Conservation (phyloP, 2,888 invertebrate genomes). For the Dendrolimus pini region DNA sequence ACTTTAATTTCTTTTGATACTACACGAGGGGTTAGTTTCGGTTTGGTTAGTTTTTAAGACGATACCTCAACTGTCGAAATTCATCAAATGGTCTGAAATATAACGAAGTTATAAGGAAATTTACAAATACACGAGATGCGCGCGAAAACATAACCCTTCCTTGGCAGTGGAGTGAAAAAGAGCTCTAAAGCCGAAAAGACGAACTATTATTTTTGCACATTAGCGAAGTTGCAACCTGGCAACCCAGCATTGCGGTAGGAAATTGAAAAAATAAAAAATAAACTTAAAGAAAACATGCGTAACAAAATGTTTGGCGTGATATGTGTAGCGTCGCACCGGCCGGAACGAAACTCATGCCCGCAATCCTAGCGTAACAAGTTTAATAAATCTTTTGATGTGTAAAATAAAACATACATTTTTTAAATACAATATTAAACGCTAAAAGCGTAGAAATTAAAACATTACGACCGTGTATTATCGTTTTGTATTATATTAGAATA, state of each 20-base stretch:
- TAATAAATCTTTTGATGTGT: background rate
- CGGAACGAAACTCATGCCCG: background rate
- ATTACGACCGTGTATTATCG: background rate
- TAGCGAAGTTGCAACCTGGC: background rate
- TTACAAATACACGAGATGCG: too few relatives aligned
- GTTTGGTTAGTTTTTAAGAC: too few relatives aligned
- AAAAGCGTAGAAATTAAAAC: background rate
- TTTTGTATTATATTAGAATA: too few relatives aligned
- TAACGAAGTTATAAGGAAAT: too few relatives aligned
- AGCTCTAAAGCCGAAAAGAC: too few relatives aligned
- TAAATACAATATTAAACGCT: background rate
- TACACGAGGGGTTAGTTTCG: too few relatives aligned
- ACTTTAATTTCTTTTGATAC: too few relatives aligned
- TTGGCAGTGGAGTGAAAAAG: too few relatives aligned
- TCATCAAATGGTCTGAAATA: too few relatives aligned
- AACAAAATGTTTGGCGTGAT: slow-evolving; percentile 33
- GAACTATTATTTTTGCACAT: too few relatives aligned
- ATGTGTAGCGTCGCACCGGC: background rate
- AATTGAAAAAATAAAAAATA: slow-evolving; percentile 27
- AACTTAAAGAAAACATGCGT: slow-evolving; percentile 29
- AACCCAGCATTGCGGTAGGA: slow-evolving; percentile 8
- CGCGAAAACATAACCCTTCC: too few relatives aligned
- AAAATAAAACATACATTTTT: background rate
- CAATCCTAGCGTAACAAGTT: background rate
- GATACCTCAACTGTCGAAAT: too few relatives aligned